Evolutionary conservation across 2,888 invertebrate species (phyloP).

Genomic region (Eurois occulta): DNA sequence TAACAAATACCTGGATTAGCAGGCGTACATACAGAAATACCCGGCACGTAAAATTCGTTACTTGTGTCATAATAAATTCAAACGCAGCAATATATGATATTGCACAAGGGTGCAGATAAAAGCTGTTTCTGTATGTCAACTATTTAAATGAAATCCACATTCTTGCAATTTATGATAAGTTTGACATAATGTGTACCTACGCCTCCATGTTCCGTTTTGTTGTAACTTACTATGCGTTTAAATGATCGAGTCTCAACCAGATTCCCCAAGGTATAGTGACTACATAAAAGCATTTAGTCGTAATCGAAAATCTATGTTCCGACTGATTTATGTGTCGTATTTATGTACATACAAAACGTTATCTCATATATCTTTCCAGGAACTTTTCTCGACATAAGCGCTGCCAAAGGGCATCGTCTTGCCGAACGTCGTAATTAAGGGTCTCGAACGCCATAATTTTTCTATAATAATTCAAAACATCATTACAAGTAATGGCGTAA

Average conservation of each 20-base stretch:
- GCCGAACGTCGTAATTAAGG: slow-evolving; percentile 76
- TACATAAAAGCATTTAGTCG: slow-evolving; percentile 33
- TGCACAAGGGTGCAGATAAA: slow-evolving; percentile 25
- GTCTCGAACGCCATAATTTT: slow-evolving; percentile 75
- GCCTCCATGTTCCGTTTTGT: slow-evolving; percentile 24
- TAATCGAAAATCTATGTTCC: slow-evolving; percentile 41
- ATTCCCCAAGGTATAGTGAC: slow-evolving; percentile 14
- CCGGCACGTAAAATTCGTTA: slow-evolving; percentile 39
- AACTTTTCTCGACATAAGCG: slow-evolving; percentile 67
- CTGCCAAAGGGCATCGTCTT: slow-evolving; percentile 73
- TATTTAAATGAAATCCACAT: slow-evolving; percentile 40
- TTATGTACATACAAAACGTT: slow-evolving; percentile 65
- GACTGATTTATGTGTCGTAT: slow-evolving; percentile 52
- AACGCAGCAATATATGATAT: slow-evolving; percentile 20
- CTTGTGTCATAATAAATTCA: slow-evolving; percentile 43
- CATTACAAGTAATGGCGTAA: slow-evolving; percentile 84
- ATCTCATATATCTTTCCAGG: slow-evolving; percentile 73
- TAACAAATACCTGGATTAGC: slow-evolving; percentile 61
- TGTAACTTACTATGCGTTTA: slow-evolving; percentile 32
- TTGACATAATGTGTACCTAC: slow-evolving; percentile 22
- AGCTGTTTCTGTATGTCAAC: slow-evolving; percentile 33
- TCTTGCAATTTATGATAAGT: slow-evolving; percentile 35
- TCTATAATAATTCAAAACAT: slow-evolving; percentile 83
- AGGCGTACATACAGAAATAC: slow-evolving; percentile 35
- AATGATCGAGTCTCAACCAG: slow-evolving; percentile 14